Evolutionary conservation across 2,888 invertebrate genomes (phyloP).

Genomic region (Torymus texanus): DNA sequence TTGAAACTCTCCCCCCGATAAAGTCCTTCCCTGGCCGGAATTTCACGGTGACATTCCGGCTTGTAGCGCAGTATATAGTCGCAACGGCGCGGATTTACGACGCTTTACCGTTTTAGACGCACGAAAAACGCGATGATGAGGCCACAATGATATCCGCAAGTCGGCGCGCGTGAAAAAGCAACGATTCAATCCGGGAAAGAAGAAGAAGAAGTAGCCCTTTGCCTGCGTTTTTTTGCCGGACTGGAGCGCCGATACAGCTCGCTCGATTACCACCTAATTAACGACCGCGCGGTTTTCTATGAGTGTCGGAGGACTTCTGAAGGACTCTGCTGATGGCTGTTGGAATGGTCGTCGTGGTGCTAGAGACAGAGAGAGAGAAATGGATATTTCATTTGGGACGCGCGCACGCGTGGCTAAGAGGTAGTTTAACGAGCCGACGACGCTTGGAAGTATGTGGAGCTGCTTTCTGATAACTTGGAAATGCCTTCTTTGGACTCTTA

Average conservation of each 20-base stretch:
- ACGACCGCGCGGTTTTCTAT: slow-evolving; percentile 48
- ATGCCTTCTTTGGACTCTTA: no score
- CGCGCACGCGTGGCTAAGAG: no score
- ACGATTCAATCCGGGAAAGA: slow-evolving; percentile 26
- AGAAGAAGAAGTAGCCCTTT: not conserved
- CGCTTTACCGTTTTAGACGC: slow-evolving; percentile 32
- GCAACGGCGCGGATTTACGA: slow-evolving; percentile 43
- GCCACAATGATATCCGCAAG: not conserved
- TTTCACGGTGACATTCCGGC: slow-evolving; percentile 62
- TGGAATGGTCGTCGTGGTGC: not conserved
- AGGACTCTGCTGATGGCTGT: not conserved
- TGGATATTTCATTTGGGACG: no score
- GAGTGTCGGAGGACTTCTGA: slow-evolving; percentile 29
- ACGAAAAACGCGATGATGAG: slow-evolving; percentile 48
- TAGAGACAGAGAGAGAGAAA: no score
- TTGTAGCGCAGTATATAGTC: slow-evolving; percentile 25
- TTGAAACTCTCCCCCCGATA: not conserved
- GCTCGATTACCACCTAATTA: slow-evolving; percentile 54
- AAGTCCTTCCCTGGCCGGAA: slow-evolving; percentile 47
- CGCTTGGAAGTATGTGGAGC: no score
- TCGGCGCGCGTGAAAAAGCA: not conserved
- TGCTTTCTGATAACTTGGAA: no score
- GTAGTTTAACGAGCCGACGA: no score
- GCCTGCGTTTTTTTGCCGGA: not conserved
- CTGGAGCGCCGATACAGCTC: not conserved